Evolutionary conservation across 1,140 invertebrate genomes (phyloP), one percentile per base, ranked within the genome.

Genomic region (Apis cerana): DNA sequence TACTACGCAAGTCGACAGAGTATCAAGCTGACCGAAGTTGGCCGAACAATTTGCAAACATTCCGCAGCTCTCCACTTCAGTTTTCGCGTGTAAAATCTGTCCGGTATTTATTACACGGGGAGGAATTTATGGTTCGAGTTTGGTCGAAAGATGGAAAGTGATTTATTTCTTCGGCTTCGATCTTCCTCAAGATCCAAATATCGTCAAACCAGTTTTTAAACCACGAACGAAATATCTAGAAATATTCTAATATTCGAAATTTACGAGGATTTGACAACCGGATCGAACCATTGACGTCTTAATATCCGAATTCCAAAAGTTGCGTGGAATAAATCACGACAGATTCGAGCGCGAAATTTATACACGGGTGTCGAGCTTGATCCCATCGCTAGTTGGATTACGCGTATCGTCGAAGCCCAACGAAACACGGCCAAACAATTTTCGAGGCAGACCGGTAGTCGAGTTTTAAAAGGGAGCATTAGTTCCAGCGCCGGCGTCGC

Each of bases 31-130:
- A n/a, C n/a, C 11, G 11, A 67, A 71, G 17, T 27, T 61, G 17
- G 23, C n/a, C 48, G 50, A 64, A 65, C 69, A 74, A 80, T 80
- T 80, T n/a, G 69, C 27, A 9, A 54, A n/a, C 69, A 80, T 33
- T 74, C 58, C 19, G 50, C 21, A 56, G 54, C 33, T 56, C 17
- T 27, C 23, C 27, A 58, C 52, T 27, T 61, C n/a, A 48, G 43
- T 52, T 13, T 8, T 61, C 11, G 54, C 21, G 48, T 21, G 2
- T 27, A 21, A 13, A 21, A 56, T 19, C 52, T 21, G 33, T 15
- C 7, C 27, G 19, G 43, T 48, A 61, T 54, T 33, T 27, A n/a
- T 33, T 27, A n/a, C 27, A 27, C 50, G 23, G 3, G 33, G 2
- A 2, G 33, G 33, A 3, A 48, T 72, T 62, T 72, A 64, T 62